Evolutionary conservation across 2,113 vertebrate genomes (phyloP).

Genomic region (Mellivora capensis): DNA sequence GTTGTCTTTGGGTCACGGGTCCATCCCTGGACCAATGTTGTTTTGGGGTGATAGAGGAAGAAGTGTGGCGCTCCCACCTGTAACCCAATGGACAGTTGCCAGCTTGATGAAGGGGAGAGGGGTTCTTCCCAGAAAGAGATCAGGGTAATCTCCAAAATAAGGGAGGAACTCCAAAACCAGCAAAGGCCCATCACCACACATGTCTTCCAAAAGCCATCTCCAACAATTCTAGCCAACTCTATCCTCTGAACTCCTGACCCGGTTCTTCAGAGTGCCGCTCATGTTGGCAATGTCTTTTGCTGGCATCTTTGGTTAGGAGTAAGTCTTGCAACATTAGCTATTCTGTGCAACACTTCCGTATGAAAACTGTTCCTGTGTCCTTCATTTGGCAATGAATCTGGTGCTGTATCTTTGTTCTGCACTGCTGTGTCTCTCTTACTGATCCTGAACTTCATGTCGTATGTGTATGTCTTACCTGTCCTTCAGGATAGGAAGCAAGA

Average conservation of each 20-base stretch:
- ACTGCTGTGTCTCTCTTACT: not conserved
- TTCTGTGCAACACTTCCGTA: not conserved
- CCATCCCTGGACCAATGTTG: not conserved
- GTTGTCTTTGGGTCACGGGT: not conserved
- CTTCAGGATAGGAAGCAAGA: not conserved
- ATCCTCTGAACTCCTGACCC: not conserved
- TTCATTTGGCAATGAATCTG: not conserved
- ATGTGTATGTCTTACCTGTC: not conserved
- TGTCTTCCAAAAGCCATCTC: not conserved
- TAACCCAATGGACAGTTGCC: not conserved
- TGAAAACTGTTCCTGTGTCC: not conserved
- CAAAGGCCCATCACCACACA: not conserved
- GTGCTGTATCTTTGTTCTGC: not conserved
- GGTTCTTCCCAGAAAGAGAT: not conserved
- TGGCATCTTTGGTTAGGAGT: not conserved
- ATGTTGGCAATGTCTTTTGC: not conserved
- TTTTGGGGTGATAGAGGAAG: not conserved
- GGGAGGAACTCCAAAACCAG: not conserved
- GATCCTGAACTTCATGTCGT: not conserved
- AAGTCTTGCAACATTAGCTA: not conserved
- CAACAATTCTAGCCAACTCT: not conserved
- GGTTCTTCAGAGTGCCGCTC: not conserved
- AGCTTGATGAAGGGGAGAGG: not conserved
- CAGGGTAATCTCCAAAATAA: not conserved
- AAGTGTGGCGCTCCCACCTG: not conserved